Percentiles rank a stretch among this genome's conserved stretches.
Conservation (phyloP, 1,140 invertebrate genomes). For the Gryon sp. region DNA sequence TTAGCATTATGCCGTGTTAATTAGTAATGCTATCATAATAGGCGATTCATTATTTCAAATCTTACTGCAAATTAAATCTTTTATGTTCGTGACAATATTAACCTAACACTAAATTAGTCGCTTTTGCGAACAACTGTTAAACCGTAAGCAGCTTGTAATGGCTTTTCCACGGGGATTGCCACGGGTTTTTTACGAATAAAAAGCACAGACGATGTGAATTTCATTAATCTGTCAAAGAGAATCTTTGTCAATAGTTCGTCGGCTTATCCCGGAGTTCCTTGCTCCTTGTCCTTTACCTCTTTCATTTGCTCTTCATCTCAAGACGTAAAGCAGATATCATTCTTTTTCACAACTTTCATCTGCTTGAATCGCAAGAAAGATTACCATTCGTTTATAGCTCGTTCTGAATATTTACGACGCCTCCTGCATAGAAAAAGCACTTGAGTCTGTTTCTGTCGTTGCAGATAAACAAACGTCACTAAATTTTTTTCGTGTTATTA, state of each 20-base stretch:
- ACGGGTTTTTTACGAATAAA: conserved; percentile 41
- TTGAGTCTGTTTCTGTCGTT: conserved; percentile 15
- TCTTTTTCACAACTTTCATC: conserved; percentile 45
- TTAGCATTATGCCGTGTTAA: conserved; percentile 56
- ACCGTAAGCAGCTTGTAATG: conserved; percentile 40
- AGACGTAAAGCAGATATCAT: conserved; percentile 47
- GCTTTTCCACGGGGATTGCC: background rate
- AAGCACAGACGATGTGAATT: conserved; percentile 50
- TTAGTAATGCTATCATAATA: conserved; percentile 53
- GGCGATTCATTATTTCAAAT: conserved; percentile 54
- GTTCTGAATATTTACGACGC: conserved; percentile 32
- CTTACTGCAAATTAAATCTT: conserved; percentile 41
- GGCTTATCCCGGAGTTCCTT: conserved; percentile 22
- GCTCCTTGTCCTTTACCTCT: conserved; percentile 36
- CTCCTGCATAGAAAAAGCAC: conserved; percentile 14
- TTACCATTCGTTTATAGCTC: conserved; percentile 43
- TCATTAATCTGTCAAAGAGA: conserved; percentile 58
- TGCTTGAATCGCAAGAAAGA: conserved; percentile 42
- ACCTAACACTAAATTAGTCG: conserved; percentile 28
- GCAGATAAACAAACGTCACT: too few species aligned
- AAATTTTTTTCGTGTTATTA: conserved; percentile 26
- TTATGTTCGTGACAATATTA: conserved; percentile 39
- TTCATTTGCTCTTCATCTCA: conserved; percentile 50
- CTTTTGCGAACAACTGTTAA: conserved; percentile 6
- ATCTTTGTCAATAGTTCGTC: conserved; percentile 56